Evolutionary conservation across 2,113 vertebrate species (phyloP), one percentile per base, ranked within the genome.

Genomic region (Corythoichthys haematopterus): DNA sequence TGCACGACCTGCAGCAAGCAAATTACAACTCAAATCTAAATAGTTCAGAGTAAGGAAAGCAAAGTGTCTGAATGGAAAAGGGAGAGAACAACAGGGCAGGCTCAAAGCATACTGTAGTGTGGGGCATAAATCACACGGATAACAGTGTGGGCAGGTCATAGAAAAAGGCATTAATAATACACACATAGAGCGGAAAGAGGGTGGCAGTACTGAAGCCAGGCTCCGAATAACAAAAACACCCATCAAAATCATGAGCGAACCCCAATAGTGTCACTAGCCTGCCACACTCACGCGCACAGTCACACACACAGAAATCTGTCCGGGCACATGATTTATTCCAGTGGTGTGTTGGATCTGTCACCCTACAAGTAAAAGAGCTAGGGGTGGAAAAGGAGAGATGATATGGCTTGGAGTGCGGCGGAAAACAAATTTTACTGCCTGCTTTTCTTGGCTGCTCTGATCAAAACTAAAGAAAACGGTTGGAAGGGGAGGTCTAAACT

Each of bases 81-180:
- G 59, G 80, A 71, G 47, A 72, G 70, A 61, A 75, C 67, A 53
- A 65, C 64, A 72, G 66, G 67, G 64, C 64, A 72, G 66, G 67
- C 77, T 76, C 73, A 72, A 83, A 77, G 81, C 74, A 69, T 28
- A 53, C 74, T 58, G 65, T 75, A 71, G 69, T 64, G 50, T 55
- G 66, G 53, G 71, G 80, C 81, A 90, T 90, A 88, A 88, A 89
- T 90, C 86, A 89, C 36, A 46, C 68, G 84, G 86, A 87, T 83
- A 85, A 81, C 79, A 78, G 87, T 78, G 82, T 76, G 76, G 77
- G 85, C 82, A 88, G 86, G 86, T 86, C 87, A 86, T 68, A 84
- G 75, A 80, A 77, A 73, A 74, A 80, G 68, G 81, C 85, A 88
- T 88, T 85, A 88, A 90, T 90, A 88, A 88, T 64, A 85, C 72